phyloP scores from a whole-genome alignment of 2,113 vertebrate genomes.

The Mirza zaza region DNA sequence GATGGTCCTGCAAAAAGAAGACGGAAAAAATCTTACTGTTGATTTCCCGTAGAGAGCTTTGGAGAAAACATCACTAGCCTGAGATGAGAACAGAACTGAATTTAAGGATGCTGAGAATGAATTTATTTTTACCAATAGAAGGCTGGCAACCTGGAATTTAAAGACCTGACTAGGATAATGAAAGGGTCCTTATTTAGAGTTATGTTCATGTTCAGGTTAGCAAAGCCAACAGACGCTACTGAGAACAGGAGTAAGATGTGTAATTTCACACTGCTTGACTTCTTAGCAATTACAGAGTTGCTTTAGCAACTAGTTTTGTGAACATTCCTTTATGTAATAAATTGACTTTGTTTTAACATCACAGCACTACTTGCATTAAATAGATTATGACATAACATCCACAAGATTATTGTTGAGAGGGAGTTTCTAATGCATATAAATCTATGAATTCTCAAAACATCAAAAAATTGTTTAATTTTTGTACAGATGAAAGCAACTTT shows the following conservation, averaged over 20 bases:
- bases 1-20: not conserved
- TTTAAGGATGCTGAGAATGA: conserved; percentile 40
- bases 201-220: conserved; percentile 42
- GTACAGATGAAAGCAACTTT: conserved; percentile 58
- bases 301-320: conserved; percentile 49
- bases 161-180: conserved; percentile 40
- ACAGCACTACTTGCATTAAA: conserved; percentile 64
- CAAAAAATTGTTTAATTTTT: conserved; percentile 56
- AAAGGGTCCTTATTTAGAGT: conserved; percentile 53
- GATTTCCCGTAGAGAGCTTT: not conserved
- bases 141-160: conserved; percentile 59
- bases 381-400: conserved; percentile 40
- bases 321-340: conserved; percentile 67
- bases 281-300: conserved; percentile 58
- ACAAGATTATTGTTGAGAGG: conserved; percentile 40
- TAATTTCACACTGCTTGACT: conserved; percentile 61
- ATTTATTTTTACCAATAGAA: conserved; percentile 48
- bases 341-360: conserved; percentile 57
- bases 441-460: conserved; percentile 50
- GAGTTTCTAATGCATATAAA: conserved; percentile 32
- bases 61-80: conserved; percentile 4
- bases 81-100: conserved; percentile 28
- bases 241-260: conserved; percentile 14
- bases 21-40: not conserved
- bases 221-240: conserved; percentile 45